Base-by-base conservation (phyloP, 2,888 invertebrate genomes). In the Megamerina dolium region DNA sequence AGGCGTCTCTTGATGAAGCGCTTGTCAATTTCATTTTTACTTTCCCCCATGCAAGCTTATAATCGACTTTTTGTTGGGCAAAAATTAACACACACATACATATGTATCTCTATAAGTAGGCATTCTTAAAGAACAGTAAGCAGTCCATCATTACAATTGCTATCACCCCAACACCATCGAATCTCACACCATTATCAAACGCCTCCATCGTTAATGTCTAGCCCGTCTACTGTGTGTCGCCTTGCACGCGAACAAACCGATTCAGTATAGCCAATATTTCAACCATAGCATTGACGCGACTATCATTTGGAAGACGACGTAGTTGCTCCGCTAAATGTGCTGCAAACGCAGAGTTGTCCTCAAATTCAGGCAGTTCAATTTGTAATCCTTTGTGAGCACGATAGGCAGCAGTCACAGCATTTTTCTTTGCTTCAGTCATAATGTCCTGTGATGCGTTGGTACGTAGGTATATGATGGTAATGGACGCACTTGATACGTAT, bases 341-440 rank as follows among this genome's bases (percentile, higher is more conserved):
- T 12, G 52, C 56, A 36, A 56, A 56, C n/a, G 52, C 54, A 9
- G 52, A 48, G 3, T 48, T 52, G 30, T 56, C 56, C 19, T 52
- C 50, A 17, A 48, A 48, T 36, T 56, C 53, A 5, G 52, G 47
- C 21, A 52, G 44, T 10, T 49, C 53, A 20, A 53, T 42, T 17
- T 46, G 48, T 36, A 50, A 31, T 12, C 46, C 35, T 29, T 48
- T 50, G 23, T 48, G 48, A 17, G 41, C 17, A 19, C 45, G 33
- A 34, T 47, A 47, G 21, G 41, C 38, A 32, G 53, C 50, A 32
- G 55, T 47, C n/a, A 56, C 37, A 12, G 45, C 41, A 36, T 51
- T 49, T 37, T 56, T 56, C 39, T 53, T 56, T 23, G 56, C 54
- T 38, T 56, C 56, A 41, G 56, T 56, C 56, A 56, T 56, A 21